Percentiles rank a stretch among this genome's conserved stretches.
Conservation (phyloP, 2,888 invertebrate genomes). For the Morpho achilles region DNA sequence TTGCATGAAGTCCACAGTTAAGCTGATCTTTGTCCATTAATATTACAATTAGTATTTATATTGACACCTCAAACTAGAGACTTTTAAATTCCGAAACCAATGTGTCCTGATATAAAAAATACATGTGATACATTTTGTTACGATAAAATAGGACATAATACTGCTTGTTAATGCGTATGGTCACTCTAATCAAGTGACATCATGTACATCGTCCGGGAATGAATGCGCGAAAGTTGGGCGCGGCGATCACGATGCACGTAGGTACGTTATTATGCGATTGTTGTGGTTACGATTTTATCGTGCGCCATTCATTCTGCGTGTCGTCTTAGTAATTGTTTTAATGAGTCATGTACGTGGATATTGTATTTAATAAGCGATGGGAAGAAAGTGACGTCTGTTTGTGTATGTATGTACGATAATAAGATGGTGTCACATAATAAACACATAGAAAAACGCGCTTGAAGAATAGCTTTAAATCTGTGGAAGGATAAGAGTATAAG, state of each 20-base stretch:
- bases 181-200: conserved; percentile 17
- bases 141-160: no score
- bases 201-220: conserved; percentile 20
- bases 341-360: conserved; percentile 30
- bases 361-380: conserved; percentile 20
- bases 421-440: background rate
- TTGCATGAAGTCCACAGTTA: no score
- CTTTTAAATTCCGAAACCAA: no score
- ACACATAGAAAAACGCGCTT: no score
- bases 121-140: no score
- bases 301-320: conserved; percentile 29
- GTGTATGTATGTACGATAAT: background rate
- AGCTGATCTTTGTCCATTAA: no score
- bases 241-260: conserved; percentile 47
- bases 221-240: conserved; percentile 58
- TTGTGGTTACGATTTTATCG: conserved; percentile 31
- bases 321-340: conserved; percentile 32
- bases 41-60: no score
- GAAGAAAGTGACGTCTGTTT: conserved; percentile 8
- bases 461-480: no score
- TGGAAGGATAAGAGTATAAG: no score
- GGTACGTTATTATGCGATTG: conserved; percentile 26
- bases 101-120: no score
- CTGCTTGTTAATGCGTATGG: background rate
- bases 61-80: no score